phyloP scores from a whole-genome alignment of 2,113 vertebrate genomes.

The Aptenodytes forsteri region DNA sequence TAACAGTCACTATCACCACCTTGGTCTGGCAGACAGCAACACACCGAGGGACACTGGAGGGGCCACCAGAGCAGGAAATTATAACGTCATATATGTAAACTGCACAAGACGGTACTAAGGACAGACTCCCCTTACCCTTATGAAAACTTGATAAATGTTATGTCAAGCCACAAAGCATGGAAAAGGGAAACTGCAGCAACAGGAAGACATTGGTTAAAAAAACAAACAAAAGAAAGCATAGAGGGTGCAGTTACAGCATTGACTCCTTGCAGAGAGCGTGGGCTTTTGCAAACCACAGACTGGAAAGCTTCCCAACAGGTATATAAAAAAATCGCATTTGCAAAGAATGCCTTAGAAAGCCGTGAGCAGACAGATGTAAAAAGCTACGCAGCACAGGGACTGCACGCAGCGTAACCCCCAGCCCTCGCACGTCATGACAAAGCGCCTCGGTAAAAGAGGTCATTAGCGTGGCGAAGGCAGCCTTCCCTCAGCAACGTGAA shows the following conservation, averaged over 20 bases:
- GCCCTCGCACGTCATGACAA: no score
- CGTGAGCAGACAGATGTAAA: not conserved
- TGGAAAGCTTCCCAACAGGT: not conserved
- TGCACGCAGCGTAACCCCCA: not conserved
- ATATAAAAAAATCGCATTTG: rapidly evolving
- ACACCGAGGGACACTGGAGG: rapidly evolving
- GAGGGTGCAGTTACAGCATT: not conserved
- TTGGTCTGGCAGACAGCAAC: not conserved
- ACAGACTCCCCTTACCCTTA: not conserved
- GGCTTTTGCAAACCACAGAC: not conserved
- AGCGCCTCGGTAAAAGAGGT: not conserved
- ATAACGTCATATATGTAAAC: rapidly evolving
- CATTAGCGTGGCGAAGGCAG: not conserved
- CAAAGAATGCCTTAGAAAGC: no score
- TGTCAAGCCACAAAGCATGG: not conserved
- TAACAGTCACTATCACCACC: no score
- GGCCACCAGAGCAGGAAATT: no score
- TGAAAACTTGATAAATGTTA: not conserved
- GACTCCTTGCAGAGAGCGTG: not conserved
- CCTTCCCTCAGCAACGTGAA: no score
- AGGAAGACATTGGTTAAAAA: not conserved
- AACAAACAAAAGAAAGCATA: no score
- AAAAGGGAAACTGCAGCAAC: not conserved
- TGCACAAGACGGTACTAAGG: no score
- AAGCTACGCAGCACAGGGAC: not conserved